A percentile compares a stretch with the other conserved stretches of the same genome.
These are phyloP conservation scores for Bicyclus anynana DNA, from an alignment of 1,140 invertebrate species.

Conservation along the genomic window DNA sequence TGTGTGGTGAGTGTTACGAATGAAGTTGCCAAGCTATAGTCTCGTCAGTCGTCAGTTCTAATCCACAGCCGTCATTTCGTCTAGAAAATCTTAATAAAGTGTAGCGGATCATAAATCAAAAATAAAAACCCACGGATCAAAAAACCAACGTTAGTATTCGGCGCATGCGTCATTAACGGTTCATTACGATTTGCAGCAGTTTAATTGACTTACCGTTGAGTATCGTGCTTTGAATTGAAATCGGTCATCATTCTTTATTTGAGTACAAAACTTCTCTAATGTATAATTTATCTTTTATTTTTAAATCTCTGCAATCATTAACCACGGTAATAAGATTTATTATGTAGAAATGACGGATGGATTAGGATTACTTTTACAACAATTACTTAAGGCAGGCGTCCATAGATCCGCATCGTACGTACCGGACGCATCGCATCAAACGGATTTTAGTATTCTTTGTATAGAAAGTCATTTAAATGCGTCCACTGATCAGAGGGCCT, in stretches of 20 bases:
- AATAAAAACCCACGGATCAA: neutral
- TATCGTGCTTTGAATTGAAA: slow-evolving; percentile 53
- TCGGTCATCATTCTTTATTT: slow-evolving; percentile 9
- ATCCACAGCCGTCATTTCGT: too few species aligned
- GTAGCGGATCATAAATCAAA: neutral
- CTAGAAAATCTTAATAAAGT: neutral
- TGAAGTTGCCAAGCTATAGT: too few species aligned
- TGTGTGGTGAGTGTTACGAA: too few species aligned
- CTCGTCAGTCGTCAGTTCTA: too few species aligned
- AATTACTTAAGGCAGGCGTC: too few species aligned
- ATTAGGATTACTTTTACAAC: too few species aligned
- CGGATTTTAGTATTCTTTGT: too few species aligned
- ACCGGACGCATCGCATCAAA: too few species aligned
- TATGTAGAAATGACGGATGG: neutral
- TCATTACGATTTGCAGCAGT: slow-evolving; percentile 57
- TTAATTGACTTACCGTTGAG: slow-evolving; percentile 68
- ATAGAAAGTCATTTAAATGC: too few species aligned
- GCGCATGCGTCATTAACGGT: slow-evolving; percentile 56
- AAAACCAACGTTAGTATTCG: slow-evolving; percentile 42
- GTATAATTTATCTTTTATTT: neutral
- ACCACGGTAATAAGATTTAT: neutral
- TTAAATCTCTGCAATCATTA: neutral
- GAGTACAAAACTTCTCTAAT: neutral
- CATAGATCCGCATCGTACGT: too few species aligned
- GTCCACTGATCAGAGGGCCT: too few species aligned